Evolutionary conservation across 2,113 vertebrate species (phyloP).

Genomic region (Erythrolamprus reginae): DNA sequence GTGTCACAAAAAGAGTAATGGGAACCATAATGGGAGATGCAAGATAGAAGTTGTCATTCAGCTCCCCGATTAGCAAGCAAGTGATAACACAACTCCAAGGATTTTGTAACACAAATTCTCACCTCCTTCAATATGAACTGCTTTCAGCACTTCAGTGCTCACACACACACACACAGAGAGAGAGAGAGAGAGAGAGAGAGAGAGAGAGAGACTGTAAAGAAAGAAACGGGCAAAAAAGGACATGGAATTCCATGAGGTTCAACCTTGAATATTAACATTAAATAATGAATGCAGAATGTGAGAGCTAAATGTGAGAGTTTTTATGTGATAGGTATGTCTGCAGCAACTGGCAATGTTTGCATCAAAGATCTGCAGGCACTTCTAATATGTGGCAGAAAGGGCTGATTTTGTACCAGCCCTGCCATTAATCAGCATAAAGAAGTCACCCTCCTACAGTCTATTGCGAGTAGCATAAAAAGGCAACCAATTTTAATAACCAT

Average conservation of each 20-base stretch:
- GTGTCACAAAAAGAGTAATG: slow-evolving; percentile 53
- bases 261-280: background rate
- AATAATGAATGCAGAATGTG: background rate
- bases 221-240: background rate
- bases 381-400: background rate
- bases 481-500: background rate
- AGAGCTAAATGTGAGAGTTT: background rate
- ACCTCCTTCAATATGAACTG: slow-evolving; percentile 6
- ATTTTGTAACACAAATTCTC: slow-evolving; percentile 20
- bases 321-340: background rate
- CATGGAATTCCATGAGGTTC: background rate
- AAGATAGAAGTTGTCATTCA: slow-evolving; percentile 45
- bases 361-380: background rate
- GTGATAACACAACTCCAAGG: background rate
- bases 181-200: no score
- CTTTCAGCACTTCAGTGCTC: background rate
- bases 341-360: background rate
- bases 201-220: no score
- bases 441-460: no score
- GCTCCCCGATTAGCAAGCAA: slow-evolving; percentile 35
- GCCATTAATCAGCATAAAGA: background rate
- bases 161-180: no score
- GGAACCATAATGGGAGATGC: slow-evolving; percentile 35
- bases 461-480: background rate
- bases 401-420: background rate